Base-by-base conservation (phyloP, 2,888 invertebrate species). In the Ichneumoninae sp. region DNA sequence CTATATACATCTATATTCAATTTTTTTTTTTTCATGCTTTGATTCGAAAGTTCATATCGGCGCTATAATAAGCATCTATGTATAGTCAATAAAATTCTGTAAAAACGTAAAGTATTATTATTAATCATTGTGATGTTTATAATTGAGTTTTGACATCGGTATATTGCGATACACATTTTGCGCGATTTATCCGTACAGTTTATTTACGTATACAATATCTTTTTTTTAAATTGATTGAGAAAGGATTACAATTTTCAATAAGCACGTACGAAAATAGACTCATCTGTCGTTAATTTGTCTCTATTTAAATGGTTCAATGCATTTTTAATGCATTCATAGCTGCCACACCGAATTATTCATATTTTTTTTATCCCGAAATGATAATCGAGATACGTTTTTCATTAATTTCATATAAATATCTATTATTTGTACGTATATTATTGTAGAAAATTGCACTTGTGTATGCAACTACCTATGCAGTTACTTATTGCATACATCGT, bases 391-490 rank as follows among this genome's bases (percentile, higher is more conserved):
- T 57, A 26, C 22, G 3, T 57, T 22, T 57, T 33, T 54, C 26
- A 26, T 13, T 6, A 26, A 54, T 10, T 44, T 36, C 44, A 50
- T 74, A 68, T 77, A 74, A 78, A 82, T 82, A 74, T 82, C 54
- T n/a, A 80, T 54, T 52, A 33, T 79, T 40, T 86, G 82, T 88
- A 90, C 84, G 85, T 86, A 87, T 84, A 87, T 83, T 84, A 82
- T 83, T 79, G 66, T 77, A 82, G 77, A 83, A 83, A 88, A 90
- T 90, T 90, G 90, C 90, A 90, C 90, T 75, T 65, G 54, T 36
- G 66, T 75, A 75, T 60, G 82, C 82, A 87, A 84, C 80, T 76
- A 57, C 44, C 5, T 47, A 47, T 47, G 44, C 13, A 47, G 44
- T 16, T 16, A 47, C 44, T 47, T 86, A 54, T 84, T 84, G 78